Evolutionary conservation across 2,113 vertebrate genomes (phyloP).

Genomic region (Otolemur garnettii): DNA sequence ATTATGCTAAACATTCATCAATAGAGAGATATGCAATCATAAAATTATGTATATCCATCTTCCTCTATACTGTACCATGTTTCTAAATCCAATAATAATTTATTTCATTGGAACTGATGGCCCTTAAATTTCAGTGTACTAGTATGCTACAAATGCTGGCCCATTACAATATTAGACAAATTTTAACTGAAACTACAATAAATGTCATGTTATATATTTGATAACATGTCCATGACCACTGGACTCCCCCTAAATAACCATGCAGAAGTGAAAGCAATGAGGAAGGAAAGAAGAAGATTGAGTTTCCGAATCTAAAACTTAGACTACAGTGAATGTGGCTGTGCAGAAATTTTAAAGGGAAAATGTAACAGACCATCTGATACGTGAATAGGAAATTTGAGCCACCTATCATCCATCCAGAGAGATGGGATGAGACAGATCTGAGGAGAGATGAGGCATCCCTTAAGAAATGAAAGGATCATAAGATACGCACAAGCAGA

Average conservation of each 20-base stretch:
- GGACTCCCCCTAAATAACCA: neutral
- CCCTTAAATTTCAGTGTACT: neutral
- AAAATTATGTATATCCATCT: neutral
- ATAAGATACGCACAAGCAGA: neutral
- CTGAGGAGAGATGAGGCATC: neutral
- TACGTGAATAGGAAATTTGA: neutral
- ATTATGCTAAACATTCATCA: neutral
- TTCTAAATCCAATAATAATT: slow-evolving; percentile 30
- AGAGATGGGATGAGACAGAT: neutral
- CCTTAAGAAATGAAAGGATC: slow-evolving; percentile 42
- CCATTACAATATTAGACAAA: slow-evolving; percentile 40
- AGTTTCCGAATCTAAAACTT: neutral
- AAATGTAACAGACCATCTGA: neutral
- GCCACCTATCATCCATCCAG: neutral
- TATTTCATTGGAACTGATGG: neutral
- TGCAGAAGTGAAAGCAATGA: neutral
- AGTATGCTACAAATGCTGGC: neutral
- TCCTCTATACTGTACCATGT: neutral
- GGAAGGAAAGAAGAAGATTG: neutral
- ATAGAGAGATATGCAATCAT: neutral
- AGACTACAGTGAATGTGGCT: neutral
- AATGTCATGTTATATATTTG: neutral
- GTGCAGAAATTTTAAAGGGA: slow-evolving; percentile 25
- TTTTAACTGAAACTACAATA: slow-evolving; percentile 44
- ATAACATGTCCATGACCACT: neutral